These are phyloP conservation scores for Drosophila grimshawi DNA, from an alignment of 1,140 invertebrate genomes.

Conservation along the genomic window DNA sequence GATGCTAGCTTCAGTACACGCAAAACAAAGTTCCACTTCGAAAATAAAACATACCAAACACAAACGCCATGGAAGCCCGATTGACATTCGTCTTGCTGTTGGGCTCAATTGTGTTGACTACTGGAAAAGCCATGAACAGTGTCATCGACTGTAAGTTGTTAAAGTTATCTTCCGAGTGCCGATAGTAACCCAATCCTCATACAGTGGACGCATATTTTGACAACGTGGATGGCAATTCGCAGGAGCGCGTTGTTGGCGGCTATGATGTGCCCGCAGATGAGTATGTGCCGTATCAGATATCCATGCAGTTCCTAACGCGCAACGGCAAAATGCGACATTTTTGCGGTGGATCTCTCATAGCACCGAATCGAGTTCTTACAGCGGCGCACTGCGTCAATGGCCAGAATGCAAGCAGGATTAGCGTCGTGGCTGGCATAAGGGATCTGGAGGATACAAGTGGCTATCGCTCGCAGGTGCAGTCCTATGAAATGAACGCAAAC, in stretches of 20 bases:
- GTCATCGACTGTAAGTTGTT: conserved; percentile 64
- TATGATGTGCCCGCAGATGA: conserved; percentile 69
- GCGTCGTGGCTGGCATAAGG: conserved; percentile 84
- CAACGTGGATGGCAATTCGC: conserved; percentile 55
- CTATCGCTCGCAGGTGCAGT: conserved; percentile 60
- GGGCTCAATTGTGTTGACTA: background rate
- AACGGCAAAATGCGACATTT: conserved; percentile 71
- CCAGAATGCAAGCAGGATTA: conserved; percentile 78
- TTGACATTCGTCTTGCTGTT: conserved; percentile 25
- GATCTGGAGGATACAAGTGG: conserved; percentile 82
- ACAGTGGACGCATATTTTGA: conserved; percentile 75
- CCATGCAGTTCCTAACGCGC: conserved; percentile 75
- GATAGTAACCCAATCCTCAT: background rate
- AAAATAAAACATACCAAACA: background rate
- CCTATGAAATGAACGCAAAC: conserved; percentile 76
- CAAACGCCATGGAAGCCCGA: conserved; percentile 17
- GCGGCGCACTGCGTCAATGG: conserved; percentile 85
- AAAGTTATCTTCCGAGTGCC: background rate
- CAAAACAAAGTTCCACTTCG: conserved; percentile 23
- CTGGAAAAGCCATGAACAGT: conserved; percentile 23
- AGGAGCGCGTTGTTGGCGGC: conserved; percentile 78
- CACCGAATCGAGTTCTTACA: conserved; percentile 84
- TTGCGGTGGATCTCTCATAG: conserved; percentile 85
- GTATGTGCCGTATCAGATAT: conserved; percentile 79
- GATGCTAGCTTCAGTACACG: background rate